Evolutionary conservation across 2,113 vertebrate species (phyloP).

Genomic region (Todiramphus chloris): DNA sequence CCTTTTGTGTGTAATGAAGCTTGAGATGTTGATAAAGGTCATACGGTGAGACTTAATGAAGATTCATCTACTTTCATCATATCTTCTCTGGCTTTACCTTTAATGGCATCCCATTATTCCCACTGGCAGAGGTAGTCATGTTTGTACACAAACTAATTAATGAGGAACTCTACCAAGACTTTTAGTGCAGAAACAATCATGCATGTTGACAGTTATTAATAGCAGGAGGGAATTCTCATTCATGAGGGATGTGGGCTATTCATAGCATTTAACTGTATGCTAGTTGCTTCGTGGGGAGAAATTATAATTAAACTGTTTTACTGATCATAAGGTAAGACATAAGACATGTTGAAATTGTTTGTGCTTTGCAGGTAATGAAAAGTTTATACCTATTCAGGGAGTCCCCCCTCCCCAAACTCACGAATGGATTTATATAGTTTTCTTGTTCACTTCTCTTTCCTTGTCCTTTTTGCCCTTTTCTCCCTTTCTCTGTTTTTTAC

Average conservation of each 20-base stretch:
- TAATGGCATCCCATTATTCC: slow-evolving; percentile 49
- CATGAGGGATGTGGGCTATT: slow-evolving; percentile 36
- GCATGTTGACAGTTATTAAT: slow-evolving; percentile 64
- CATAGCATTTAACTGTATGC: slow-evolving; percentile 26
- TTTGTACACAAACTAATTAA: slow-evolving; percentile 68
- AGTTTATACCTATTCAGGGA: background rate
- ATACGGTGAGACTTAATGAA: slow-evolving; percentile 29
- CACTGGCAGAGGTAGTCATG: slow-evolving; percentile 46
- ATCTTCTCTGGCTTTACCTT: slow-evolving; percentile 27
- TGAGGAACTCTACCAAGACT: slow-evolving; percentile 58
- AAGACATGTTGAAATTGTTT: background rate
- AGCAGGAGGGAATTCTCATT: slow-evolving; percentile 58
- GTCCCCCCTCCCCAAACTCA: rapidly evolving
- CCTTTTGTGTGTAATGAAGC: slow-evolving; percentile 45
- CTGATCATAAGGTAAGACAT: background rate
- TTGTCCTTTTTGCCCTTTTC: background rate
- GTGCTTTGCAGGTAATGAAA: background rate
- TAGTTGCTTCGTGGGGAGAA: background rate
- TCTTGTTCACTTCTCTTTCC: background rate
- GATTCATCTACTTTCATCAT: slow-evolving; percentile 34
- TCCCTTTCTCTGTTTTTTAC: background rate
- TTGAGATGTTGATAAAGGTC: slow-evolving; percentile 58
- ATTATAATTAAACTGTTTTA: background rate
- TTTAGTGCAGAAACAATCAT: slow-evolving; percentile 50
- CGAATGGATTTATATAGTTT: background rate